These are phyloP conservation scores for Labeo calbasu DNA, from an alignment of 2,797 vertebrate genomes.

Conservation along the genomic window DNA sequence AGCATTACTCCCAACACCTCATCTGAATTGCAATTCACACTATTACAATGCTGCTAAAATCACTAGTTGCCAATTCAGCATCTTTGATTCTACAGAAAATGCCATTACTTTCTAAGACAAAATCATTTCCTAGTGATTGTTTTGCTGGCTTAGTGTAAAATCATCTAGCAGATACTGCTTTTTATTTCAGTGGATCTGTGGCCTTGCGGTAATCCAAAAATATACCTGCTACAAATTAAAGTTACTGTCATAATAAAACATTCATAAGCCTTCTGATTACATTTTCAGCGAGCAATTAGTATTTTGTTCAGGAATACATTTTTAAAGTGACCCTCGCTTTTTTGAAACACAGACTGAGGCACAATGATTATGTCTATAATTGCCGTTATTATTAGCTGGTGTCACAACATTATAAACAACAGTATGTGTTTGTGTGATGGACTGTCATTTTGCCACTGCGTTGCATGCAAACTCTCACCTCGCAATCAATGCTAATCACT, in stretches of 20 bases:
- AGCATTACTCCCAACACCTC: neutral
- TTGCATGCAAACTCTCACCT: constrained; percentile 36
- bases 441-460: constrained; percentile 23
- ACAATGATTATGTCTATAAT: constrained; percentile 27
- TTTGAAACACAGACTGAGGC: constrained; percentile 6
- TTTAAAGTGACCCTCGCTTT: neutral
- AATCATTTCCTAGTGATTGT: neutral
- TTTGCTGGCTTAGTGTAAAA: neutral
- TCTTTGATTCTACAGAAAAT: neutral
- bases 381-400: constrained; percentile 28
- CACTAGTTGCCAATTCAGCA: neutral
- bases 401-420: constrained; percentile 23
- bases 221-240: neutral
- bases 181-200: neutral
- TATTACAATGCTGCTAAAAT: neutral
- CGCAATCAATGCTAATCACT: constrained; percentile 54
- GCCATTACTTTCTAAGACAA: neutral
- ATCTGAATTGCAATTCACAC: too few species aligned
- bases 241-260: neutral
- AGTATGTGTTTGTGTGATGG: neutral
- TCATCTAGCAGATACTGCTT: neutral
- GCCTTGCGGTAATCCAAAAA: neutral
- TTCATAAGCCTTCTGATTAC: neutral
- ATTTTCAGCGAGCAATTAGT: neutral
- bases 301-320: neutral